Evolutionary conservation across 1,140 invertebrate genomes (phyloP), one percentile per base, ranked within the genome.

Genomic region (Trypoxylus dichotomus): DNA sequence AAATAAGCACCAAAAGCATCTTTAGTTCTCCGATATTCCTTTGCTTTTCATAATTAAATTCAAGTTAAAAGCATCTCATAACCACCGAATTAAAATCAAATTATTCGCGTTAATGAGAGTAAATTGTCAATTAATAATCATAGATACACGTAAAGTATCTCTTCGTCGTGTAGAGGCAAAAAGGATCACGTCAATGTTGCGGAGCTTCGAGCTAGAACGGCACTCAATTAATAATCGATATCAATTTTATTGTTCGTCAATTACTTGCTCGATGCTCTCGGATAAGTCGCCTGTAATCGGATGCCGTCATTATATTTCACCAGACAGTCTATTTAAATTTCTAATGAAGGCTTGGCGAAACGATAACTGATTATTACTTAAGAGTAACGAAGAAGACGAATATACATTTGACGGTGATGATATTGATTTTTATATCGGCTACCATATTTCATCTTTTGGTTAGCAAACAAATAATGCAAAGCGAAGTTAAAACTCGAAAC

Each of bases 101-200:
- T 54, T 54, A 54, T 15, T 54, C 13, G 47, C 47, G 19, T 54
- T 54, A 54, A 54, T 54, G 47, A 54, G 47, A n/a, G 11, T 54
- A 54, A 54, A 54, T 54, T 54, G 47, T 54, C 47, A 54, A 54
- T 54, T 54, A 54, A 54, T 54, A 54, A 54, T n/a, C 47, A n/a
- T 54, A n/a, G 47, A 54, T 54, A 54, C 47, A 54, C 19, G 47
- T 15, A 15, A 54, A 54, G 47, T 54, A 54, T 54, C 47, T 54
- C 15, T 54, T n/a, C 19, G 7, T 43, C 15, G 42, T 7, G 15
- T 43, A 43, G 15, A 54, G n/a, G 47, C 47, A 32, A 32, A n/a
- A 7, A 32, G 47, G 15, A 15, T 54, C 47, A 54, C 15, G 47
- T 54, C 19, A n/a, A 54, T 15, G 47, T 54, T 54, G 19, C 19